Evolutionary conservation across 2,888 invertebrate genomes (phyloP), one percentile per base, ranked within the genome.

Genomic region (Coleophora flavipennella): DNA sequence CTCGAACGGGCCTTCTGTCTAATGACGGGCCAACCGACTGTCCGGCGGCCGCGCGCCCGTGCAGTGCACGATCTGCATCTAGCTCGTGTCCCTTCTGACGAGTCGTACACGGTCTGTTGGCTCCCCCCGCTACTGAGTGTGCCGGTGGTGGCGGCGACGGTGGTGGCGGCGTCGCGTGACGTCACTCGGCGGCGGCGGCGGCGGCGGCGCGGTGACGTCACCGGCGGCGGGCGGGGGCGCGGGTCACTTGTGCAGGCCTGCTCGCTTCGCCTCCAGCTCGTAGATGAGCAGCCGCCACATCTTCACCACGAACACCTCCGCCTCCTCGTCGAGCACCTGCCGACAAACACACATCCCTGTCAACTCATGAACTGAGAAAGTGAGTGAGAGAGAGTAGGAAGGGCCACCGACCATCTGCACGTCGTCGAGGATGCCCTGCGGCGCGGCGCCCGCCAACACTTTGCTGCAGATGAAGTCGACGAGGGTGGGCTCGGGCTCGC

Each of bases 381-480:
- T n/a, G n/a, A n/a, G n/a, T n/a, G n/a, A n/a, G n/a, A n/a, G n/a
- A n/a, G n/a, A n/a, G n/a, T n/a, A n/a, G n/a, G n/a, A n/a, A n/a
- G n/a, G n/a, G n/a, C n/a, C n/a, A 9, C 50, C 41, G 72, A 97
- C 99, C 98, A 99, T 97, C 86, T 97, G 95, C 59, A 99, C 97
- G 88, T 99, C 99, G 73, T 97, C 95, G 41, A 99, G 90, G 67
- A 99, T 97, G 61, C 93, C 92, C 76, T 95, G 94, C 31, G 99
- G 99, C 51, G 93, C 90, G 61, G 94, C 94, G 46, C 96, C 95
- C 12, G 95, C 94, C 74, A 97, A 87, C 52, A 99, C 95, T 87
- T 99, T 99, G 62, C 97, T 96, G 85, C 98, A 99, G 69, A 99
- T 99, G 85, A 99, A 99, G 86, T 99, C 98, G n/a, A 98, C 97